These are phyloP conservation scores for Caenorhabditis plicata DNA, from an alignment of 2,888 invertebrate species.

Conservation along the genomic window DNA sequence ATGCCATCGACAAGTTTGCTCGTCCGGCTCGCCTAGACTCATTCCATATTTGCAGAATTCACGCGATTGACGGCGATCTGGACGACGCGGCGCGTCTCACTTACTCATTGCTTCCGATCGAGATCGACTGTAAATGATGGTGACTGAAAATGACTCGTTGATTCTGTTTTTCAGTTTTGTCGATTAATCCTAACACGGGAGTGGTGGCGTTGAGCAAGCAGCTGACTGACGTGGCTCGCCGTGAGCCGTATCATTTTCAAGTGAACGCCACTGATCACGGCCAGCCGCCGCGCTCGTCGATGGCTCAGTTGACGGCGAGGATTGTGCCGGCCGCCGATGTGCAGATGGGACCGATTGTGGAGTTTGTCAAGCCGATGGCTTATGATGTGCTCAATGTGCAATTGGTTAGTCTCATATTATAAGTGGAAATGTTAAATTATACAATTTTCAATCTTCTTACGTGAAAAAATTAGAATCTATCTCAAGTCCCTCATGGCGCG, in stretches of 20 bases:
- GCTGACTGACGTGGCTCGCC: conserved; percentile 12
- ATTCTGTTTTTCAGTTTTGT: conserved; percentile 1
- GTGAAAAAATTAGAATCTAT: too few relatives aligned
- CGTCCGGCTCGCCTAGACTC: neutral
- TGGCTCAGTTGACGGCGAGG: conserved; percentile 12
- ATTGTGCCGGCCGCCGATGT: conserved; percentile 11
- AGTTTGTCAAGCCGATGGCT: conserved; percentile 10
- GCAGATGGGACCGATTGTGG: conserved; percentile 6
- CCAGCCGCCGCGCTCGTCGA: conserved; percentile 3
- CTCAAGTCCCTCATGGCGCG: too few relatives aligned
- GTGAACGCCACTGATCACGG: conserved; percentile 18
- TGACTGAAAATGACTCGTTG: too few relatives aligned
- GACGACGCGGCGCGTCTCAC: conserved; percentile 21
- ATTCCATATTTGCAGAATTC: conserved; percentile 3
- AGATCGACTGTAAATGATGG: too few relatives aligned
- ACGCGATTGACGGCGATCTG: conserved; percentile 38
- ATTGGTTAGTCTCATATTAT: conserved; percentile 20
- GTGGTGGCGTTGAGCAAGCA: conserved; percentile 4
- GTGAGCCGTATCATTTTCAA: conserved; percentile 11
- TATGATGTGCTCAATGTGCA: conserved; percentile 5
- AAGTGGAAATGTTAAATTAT: too few relatives aligned
- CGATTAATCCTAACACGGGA: conserved; percentile 14
- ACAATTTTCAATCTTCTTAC: too few relatives aligned
- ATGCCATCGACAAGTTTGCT: conserved; percentile 22
- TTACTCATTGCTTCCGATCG: conserved; percentile 31